Evolutionary conservation across 92 coral and sea anemone genomes (phyloP), one percentile per base, ranked within the genome.

Genomic region (Epizoanthus fatuus): DNA sequence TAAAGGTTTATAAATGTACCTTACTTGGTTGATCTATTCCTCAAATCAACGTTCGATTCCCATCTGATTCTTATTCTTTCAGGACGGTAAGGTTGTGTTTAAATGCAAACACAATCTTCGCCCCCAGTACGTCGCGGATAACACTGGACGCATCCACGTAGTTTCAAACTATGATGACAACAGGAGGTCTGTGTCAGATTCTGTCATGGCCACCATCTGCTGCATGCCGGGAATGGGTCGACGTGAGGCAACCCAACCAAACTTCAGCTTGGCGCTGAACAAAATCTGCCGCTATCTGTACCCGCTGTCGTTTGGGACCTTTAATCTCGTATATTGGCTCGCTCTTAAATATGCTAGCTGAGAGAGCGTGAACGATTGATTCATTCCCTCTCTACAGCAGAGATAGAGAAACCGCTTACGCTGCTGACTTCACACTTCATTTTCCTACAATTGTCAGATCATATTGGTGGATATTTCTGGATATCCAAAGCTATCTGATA

Each of bases 51-150:
- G 32, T 65, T 17, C 5, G 25, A 7, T 6, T n/a, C 51, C 0
- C 35, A 29, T 47, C 52, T 7, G 7, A 47, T 7, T 47, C 11
- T 6, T 47, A 47, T 47, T 47, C 52, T 56, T 63, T 38, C 83
- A 92, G 91, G 85, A 93, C 56, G 83, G 69, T 17, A 94, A 90
- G 14, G 80, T 87, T 42, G 90, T 90, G 69, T 94, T 92, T 86
- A 92, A 76, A 76, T 90, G 94, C 62, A 94, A 88, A 66, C 98
- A 92, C 63, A 93, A 93, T 22, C 86, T 87, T 75, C 85, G 91
- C 54, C 98, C 98, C 51, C 86, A 94, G 57, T 94, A 92, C 93
- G 91, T 94, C 53, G 98, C 98, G 6, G 98, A 94, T 35, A 80
- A 80, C 4, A 90, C 91, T 19, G 98, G 98, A 25, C 92, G 91